Base-by-base conservation (phyloP, 2,113 vertebrate species). In the Callithrix jacchus region DNA sequence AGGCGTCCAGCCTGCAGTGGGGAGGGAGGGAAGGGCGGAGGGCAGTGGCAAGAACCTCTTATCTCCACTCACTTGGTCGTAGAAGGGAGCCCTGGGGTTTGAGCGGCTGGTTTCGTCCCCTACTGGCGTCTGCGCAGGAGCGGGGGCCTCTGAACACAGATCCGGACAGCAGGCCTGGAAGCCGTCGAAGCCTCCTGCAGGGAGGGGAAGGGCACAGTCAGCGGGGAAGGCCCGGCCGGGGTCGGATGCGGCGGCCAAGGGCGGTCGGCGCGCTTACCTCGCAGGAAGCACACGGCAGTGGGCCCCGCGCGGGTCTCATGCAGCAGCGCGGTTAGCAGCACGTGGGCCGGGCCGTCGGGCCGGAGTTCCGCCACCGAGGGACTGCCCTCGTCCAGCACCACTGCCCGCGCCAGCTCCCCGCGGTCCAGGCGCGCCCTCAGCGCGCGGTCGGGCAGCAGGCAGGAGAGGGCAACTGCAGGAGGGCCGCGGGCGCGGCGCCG, bases 381-480 rank as follows among this genome's bases (percentile, higher is more conserved):
- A 97, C 99, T 98, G 52, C 88, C 94, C 49, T 99, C 98, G 40
- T 99, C 99, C 97, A 99, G 98, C 96, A 99, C 99, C 95, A 99
- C 98, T 30, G 98, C 97, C 18, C 98, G 98, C 61, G 97, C 97
- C 96, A 99, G 97, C 25, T 98, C 98, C 6, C 99, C 99, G 81
- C 95, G 83, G 83, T 98, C 97, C 93, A 99, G 98, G 85, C 98
- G 98, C 23, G 90, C 97, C 94, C 99, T 96, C 2, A 99, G 97
- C 66, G 98, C 80, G 93, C 98, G 98, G 95, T 99, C 99, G 1
- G 99, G 98, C 82, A 99, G 93, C 95, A 99, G 98, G 97, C 99
- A 99, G 94, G 99, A 99, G 90, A 99, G 98, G 61, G 98, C 98
- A 54, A 99, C 98, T 27, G 94, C 96, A 45, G 98, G 98, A 0